Percentiles rank a stretch among this genome's conserved stretches.
Conservation (phyloP, 2,797 vertebrate genomes). For the Darevskia nairensis region DNA sequence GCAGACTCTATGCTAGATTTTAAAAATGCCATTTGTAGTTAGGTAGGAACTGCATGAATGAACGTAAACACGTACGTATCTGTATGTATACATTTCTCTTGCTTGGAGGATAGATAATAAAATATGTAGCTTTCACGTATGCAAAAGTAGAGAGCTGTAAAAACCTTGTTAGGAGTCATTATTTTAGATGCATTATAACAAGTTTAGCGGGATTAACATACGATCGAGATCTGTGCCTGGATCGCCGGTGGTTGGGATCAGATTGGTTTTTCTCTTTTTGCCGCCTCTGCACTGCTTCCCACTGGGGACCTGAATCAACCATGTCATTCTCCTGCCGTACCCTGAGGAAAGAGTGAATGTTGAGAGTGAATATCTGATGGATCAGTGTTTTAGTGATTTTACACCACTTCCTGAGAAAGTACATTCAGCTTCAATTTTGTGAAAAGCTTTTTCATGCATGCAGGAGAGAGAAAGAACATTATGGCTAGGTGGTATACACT, state of each 20-base stretch:
- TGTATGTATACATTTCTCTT: not conserved
- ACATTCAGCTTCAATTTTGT: not conserved
- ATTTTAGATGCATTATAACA: not conserved
- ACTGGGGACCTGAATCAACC: constrained; percentile 86
- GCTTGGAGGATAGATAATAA: not conserved
- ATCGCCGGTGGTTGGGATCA: constrained; percentile 83
- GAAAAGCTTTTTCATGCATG: not conserved
- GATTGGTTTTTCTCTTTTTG: constrained; percentile 85
- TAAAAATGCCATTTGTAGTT: not conserved
- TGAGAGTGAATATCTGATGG: constrained; percentile 18
- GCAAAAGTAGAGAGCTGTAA: constrained; percentile 11
- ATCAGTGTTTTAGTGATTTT: not conserved
- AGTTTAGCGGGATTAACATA: constrained; percentile 72
- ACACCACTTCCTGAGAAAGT: constrained; percentile 7
- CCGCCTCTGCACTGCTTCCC: constrained; percentile 85
- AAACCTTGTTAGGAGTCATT: not conserved
- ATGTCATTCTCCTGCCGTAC: constrained; percentile 85
- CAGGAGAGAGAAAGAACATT: not conserved
- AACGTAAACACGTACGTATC: not conserved
- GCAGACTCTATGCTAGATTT: not conserved
- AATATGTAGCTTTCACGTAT: accelerated
- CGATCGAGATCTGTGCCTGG: constrained; percentile 90
- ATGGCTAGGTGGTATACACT: not conserved
- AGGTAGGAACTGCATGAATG: not conserved
- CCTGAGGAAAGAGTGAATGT: constrained; percentile 68